phyloP scores from a whole-genome alignment of 2,888 invertebrate species.

The Timema cristinae region DNA sequence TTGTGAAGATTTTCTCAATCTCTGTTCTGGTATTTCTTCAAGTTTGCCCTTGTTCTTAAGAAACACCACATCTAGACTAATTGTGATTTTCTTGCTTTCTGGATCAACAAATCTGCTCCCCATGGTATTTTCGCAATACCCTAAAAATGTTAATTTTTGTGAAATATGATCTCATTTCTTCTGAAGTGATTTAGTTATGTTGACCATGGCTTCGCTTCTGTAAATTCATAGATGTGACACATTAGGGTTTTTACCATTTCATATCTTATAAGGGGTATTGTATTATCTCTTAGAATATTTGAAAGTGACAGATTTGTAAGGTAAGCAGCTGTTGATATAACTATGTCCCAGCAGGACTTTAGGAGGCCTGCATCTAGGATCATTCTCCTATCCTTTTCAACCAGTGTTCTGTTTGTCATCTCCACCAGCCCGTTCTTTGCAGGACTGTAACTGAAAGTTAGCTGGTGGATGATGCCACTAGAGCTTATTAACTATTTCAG shows the following conservation, averaged over 20 bases:
- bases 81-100: neutral
- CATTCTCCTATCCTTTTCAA: neutral
- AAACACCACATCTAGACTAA: neutral
- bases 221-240: neutral
- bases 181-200: neutral
- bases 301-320: neutral
- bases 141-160: neutral
- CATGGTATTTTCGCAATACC: neutral
- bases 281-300: neutral
- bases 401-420: neutral
- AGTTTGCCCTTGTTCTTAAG: too few species aligned
- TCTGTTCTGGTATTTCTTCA: too few species aligned
- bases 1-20: too few species aligned
- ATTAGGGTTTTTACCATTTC: neutral
- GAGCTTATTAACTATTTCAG: neutral
- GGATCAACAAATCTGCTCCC: neutral
- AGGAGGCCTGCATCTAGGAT: neutral
- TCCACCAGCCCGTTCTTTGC: neutral
- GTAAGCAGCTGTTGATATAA: neutral
- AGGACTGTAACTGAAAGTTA: neutral
- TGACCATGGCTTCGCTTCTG: conserved; percentile 2
- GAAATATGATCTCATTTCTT: neutral
- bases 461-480: neutral
- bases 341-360: neutral
- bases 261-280: neutral